phyloP scores from a whole-genome alignment of 2,113 vertebrate species.

The Cinclus mexicanus region DNA sequence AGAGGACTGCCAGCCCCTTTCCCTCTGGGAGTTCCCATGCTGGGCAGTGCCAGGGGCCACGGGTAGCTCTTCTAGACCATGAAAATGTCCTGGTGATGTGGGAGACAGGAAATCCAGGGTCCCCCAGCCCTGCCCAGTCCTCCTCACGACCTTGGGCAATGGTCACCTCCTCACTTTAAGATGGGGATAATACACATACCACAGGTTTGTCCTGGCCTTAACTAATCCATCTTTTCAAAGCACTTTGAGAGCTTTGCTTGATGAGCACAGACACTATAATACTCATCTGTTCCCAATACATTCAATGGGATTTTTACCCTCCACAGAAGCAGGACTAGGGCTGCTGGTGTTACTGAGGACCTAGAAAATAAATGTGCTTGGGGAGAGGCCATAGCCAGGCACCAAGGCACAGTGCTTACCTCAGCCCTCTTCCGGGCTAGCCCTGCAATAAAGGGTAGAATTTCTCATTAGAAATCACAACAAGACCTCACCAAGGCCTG shows the following conservation, averaged over 20 bases:
- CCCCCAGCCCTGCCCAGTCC: neutral
- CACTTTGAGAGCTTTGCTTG: conserved; percentile 52
- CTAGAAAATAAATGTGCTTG: neutral
- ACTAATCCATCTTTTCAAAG: conserved; percentile 58
- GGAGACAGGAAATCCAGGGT: neutral
- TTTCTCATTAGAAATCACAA: neutral
- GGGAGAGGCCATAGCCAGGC: neutral
- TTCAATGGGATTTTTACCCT: neutral
- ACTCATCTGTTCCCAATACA: conserved; percentile 30
- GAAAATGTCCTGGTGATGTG: rapidly evolving
- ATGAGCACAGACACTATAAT: conserved; percentile 48
- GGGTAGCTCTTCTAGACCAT: neutral
- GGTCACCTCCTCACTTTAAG: conserved; percentile 29
- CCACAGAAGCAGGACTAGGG: neutral
- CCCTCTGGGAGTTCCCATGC: rapidly evolving
- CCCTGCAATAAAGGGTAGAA: neutral
- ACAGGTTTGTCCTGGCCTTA: conserved; percentile 34
- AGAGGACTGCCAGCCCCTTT: neutral
- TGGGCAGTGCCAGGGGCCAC: neutral
- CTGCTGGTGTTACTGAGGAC: neutral
- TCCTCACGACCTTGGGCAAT: conserved; percentile 14
- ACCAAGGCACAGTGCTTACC: neutral
- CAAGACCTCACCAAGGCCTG: neutral
- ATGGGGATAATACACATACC: conserved; percentile 48
- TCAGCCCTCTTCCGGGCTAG: neutral